Evolutionary conservation across 1,140 invertebrate genomes (phyloP), one percentile per base, ranked within the genome.

Genomic region (Drosophila elegans): DNA sequence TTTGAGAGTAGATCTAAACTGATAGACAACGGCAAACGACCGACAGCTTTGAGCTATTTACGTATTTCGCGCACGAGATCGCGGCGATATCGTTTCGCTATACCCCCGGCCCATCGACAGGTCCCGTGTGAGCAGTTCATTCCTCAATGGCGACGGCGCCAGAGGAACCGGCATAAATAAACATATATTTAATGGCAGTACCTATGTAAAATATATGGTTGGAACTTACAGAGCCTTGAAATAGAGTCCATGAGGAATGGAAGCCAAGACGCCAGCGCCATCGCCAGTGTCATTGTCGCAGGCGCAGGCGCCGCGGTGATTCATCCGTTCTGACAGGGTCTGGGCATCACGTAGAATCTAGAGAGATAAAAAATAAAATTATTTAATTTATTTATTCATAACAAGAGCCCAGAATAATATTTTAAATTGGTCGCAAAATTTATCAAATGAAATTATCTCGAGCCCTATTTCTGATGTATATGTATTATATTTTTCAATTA

Each of bases 211-310:
- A 25, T 13, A 10, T 25, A 38, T 61, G 32, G 25, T 11, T 91
- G 93, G 93, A 21, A 96, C 96, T 95, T 95, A 92, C 80, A 98
- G 94, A 92, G 97, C 95, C 75, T 96, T 95, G 71, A 94, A 94
- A 93, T 99, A 99, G 90, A 98, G 96, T 75, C 96, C 94, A 93
- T 99, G 98, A 21, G 99, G 99, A 91, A 99, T 99, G 68, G 98
- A 98, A 48, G 97, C 97, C 72, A 99, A 94, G 27, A 99, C 97
- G 60, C 99, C 99, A 78, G 99, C 98, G 49, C 99, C 99, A 93
- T 99, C 99, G 48, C 99, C 99, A 13, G 98, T 99, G 92, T 99
- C 98, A 93, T 99, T 99, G 93, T 99, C 99, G 93, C 98, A 99
- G 25, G 98, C 97, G 93, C 98, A 99, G 25, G 98, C 99, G 76